Evolutionary conservation across 2,113 vertebrate species (phyloP), one percentile per base, ranked within the genome.

Genomic region (Neolamprologus fasciatus): DNA sequence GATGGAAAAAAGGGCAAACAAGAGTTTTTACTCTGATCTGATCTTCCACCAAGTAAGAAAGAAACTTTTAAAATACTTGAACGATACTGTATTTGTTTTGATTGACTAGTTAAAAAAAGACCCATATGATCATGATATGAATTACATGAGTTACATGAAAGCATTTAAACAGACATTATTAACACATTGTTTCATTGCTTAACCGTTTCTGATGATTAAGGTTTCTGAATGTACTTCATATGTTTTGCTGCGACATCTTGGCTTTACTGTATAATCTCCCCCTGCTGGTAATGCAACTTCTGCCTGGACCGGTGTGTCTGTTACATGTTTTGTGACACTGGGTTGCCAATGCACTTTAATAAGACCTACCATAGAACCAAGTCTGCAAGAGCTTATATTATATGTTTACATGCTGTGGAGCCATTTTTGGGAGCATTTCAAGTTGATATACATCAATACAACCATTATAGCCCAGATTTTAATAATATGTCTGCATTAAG

Each of bases 381-480:
- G 40, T 42, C 12, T 0, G 3, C 40, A 3, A 42, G 40, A 42
- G 40, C 40, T 42, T 42, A 42, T 42, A 42, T 42, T 13, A 42
- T 42, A 42, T 42, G 0, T 42, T 13, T 42, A 42, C 40, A 13
- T 42, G 12, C 5, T 42, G 40, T 42, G 12, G 40, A 42, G 40
- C 5, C 40, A 13, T 42, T 42, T 42, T 13, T 42, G 3, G 40
- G 0, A 42, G 40, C 5, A 42, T 42, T 42, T 42, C 40, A 42
- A 42, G 1, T 42, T 42, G 11, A 0, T 40, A 40, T 40, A 40
- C 40, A 40, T 40, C 40, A 12, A 40, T 40, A 40, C 40, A 42
- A 42, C 40, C 40, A 12, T 42, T 42, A 42, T 0, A 40, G 0
- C 1, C 40, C 0, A 40, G 0, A 40, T 12, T 40, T 3, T 12